phyloP scores from a whole-genome alignment of 1,140 invertebrate species.

The Wasmannia auropunctata region DNA sequence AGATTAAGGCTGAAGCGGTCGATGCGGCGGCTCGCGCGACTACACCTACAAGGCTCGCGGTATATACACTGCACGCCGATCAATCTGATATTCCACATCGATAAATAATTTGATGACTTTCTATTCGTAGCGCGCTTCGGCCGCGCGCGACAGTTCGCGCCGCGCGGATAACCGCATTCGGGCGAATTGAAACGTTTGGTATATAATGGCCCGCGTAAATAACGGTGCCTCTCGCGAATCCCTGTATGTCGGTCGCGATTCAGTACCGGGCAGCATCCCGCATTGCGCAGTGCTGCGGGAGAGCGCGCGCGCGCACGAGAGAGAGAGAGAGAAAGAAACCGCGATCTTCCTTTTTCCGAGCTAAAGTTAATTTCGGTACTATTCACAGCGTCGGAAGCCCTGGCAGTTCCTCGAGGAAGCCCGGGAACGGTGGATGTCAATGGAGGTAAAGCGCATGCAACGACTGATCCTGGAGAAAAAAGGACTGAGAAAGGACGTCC shows the following conservation, averaged over 20 bases:
- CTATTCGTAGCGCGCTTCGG: not conserved
- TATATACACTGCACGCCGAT: no score
- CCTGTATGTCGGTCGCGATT: not conserved
- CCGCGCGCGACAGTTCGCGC: not conserved
- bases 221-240: not conserved
- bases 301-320: no score
- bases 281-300: no score
- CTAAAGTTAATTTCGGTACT: conserved; percentile 43
- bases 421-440: conserved; percentile 78
- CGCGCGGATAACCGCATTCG: not conserved
- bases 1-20: conserved; percentile 52
- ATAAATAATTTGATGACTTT: conserved; percentile 30
- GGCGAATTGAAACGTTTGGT: conserved; percentile 1
- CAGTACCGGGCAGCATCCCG: not conserved
- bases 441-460: conserved; percentile 84
- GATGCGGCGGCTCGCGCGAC: conserved; percentile 27
- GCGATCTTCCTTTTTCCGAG: not conserved
- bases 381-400: conserved; percentile 63
- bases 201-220: conserved; percentile 9
- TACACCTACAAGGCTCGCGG: conserved; percentile 1
- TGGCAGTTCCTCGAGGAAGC: conserved; percentile 81
- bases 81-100: conserved; percentile 5
- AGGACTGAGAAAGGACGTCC: conserved; percentile 82
- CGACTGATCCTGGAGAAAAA: conserved; percentile 83
- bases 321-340: not conserved